phyloP scores from a whole-genome alignment of 2,888 invertebrate genomes.

The Lucinisca nassula region DNA sequence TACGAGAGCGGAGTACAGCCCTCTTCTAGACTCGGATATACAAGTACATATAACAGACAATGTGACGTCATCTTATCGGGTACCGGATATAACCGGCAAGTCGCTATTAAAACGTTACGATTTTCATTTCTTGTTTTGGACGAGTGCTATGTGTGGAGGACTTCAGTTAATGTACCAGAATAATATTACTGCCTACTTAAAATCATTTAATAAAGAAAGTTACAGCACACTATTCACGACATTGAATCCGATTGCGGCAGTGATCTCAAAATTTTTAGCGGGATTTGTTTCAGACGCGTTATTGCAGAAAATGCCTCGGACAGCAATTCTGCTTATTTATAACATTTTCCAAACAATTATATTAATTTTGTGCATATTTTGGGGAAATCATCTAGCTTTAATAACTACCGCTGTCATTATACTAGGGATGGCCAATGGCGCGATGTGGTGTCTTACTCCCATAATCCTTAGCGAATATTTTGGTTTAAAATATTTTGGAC shows the following conservation, averaged over 20 bases:
- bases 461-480: constrained; percentile 78
- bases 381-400: constrained; percentile 66
- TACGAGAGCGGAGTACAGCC: neutral
- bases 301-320: constrained; percentile 70
- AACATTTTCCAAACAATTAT: constrained; percentile 67
- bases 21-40: neutral
- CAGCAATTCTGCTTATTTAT: constrained; percentile 61
- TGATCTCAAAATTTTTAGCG: constrained; percentile 70
- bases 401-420: constrained; percentile 62
- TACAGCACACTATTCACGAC: constrained; percentile 74
- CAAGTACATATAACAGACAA: too few relatives aligned
- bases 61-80: neutral
- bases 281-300: constrained; percentile 75
- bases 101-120: constrained; percentile 68
- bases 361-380: constrained; percentile 67
- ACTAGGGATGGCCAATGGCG: constrained; percentile 75
- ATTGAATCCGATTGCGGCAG: constrained; percentile 70
- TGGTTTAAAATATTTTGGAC: constrained; percentile 76
- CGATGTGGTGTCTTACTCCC: constrained; percentile 77
- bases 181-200: constrained; percentile 75
- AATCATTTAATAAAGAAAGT: constrained; percentile 69
- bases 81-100: constrained; percentile 66
- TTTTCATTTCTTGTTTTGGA: constrained; percentile 75
- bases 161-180: constrained; percentile 75
- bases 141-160: constrained; percentile 73